Percentiles rank a stretch among this genome's conserved stretches.
Conservation (phyloP, 2,113 vertebrate genomes). For the Perca fluviatilis region DNA sequence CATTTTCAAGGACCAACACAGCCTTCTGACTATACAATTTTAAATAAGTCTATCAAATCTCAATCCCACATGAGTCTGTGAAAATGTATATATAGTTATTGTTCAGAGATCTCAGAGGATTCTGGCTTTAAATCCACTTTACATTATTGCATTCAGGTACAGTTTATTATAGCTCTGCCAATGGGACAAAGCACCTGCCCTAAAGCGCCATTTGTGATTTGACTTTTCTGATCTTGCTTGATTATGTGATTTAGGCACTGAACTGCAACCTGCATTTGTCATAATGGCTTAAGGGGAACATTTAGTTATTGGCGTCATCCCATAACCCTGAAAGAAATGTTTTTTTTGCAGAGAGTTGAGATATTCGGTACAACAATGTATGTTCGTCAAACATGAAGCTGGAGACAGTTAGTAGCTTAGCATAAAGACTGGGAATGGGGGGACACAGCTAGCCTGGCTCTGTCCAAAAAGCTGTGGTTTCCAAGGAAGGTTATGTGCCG, state of each 20-base stretch:
- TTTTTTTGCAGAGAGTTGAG: neutral
- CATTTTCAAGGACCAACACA: conserved; percentile 22
- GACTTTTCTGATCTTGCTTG: conserved; percentile 2
- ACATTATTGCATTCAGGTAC: conserved; percentile 46
- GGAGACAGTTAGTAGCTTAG: neutral
- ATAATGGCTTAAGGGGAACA: neutral
- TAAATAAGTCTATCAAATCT: conserved; percentile 29
- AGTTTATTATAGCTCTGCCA: conserved; percentile 54
- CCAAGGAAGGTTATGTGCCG: too few relatives aligned
- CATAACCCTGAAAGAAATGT: neutral
- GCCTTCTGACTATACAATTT: conserved; percentile 17
- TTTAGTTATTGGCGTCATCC: neutral
- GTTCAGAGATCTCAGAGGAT: conserved; percentile 52
- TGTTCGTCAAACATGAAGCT: neutral
- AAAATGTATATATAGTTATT: conserved; percentile 48
- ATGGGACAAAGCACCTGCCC: conserved; percentile 32
- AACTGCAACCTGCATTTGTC: neutral
- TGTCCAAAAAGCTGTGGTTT: too few relatives aligned
- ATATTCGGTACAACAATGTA: neutral
- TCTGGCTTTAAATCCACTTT: conserved; percentile 41
- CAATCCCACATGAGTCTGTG: neutral
- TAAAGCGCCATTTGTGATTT: conserved; percentile 20
- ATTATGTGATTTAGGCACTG: neutral
- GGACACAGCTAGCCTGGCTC: too few relatives aligned
- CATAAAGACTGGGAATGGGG: neutral